Base-by-base conservation (phyloP, 2,113 vertebrate genomes). In the Hucho hucho region DNA sequence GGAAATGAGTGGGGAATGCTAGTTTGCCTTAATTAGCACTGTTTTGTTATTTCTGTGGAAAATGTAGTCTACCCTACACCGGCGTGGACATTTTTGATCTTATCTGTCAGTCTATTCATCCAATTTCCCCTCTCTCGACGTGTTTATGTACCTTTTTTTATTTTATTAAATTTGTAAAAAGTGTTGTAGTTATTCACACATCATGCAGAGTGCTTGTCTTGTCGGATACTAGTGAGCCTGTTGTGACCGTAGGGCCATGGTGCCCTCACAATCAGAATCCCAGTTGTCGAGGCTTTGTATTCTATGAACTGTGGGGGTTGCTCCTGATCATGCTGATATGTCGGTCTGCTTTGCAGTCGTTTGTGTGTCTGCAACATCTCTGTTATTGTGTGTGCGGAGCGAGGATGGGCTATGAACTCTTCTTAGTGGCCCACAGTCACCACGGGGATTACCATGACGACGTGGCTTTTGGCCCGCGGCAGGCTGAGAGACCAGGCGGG, bases 381-480 rank as follows among this genome's bases (percentile, higher is more conserved):
- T 37, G 37, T 9, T 32, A 32, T 32, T 11, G 37, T 43, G 37
- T 43, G 37, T 43, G 37, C 7, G 37, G 37, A 3, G 37, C 2
- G 37, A 43, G 37, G 37, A 43, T 12, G 37, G 9, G 37, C 11
- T 9, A 9, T 43, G 37, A 43, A 9, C 9, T 12, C 81, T 71
- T 66, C 77, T 84, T 78, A 20, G 78, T 90, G 91, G 92, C 89
- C 91, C 86, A 88, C 84, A 87, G 91, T 87, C 84, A 88, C 69
- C 16, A 76, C 72, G 80, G 78, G 89, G 88, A 91, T 92, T 90
- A 92, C 76, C 59, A 9, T 71, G 81, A 82, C 84, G 83, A 86
- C 81, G 81, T 84, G 2, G 77, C 79, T 82, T 75, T 80, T 81
- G 13, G n/a, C 58, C 37, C 0, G 37, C 0, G 0, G n/a, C 16